Percentiles rank a stretch among this genome's conserved stretches.
These are phyloP conservation scores for Idaea biselata DNA, from an alignment of 2,888 invertebrate species.

Conservation along the genomic window DNA sequence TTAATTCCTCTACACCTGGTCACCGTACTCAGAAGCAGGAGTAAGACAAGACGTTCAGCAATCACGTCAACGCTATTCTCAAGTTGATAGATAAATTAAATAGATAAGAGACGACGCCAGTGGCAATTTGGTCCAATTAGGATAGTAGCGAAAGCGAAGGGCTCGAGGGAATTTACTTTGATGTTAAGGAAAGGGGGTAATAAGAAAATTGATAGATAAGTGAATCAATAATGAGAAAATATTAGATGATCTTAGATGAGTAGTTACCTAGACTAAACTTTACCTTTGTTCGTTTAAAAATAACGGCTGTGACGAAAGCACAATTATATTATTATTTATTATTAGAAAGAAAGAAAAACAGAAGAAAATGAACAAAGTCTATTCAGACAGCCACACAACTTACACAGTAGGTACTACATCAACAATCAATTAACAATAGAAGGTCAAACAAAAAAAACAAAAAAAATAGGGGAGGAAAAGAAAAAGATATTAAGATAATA, in stretches of 20 bases:
- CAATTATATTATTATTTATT: too few species aligned
- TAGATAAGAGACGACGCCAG: conserved; percentile 52
- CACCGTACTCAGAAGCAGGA: not conserved
- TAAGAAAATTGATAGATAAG: not conserved
- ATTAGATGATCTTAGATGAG: not conserved
- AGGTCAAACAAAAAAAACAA: too few species aligned
- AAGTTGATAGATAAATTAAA: conserved; percentile 60
- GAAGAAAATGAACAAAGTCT: too few species aligned
- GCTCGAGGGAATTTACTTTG: conserved; percentile 16
- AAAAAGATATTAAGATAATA: too few species aligned
- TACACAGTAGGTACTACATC: too few species aligned
- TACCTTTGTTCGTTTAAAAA: too few species aligned
- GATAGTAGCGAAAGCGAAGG: conserved; percentile 36
- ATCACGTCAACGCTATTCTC: conserved; percentile 45
- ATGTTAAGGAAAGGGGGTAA: not conserved
- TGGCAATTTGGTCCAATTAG: conserved; percentile 56
- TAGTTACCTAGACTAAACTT: not conserved
- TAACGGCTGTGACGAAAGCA: too few species aligned
- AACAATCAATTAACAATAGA: too few species aligned
- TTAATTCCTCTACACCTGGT: not conserved
- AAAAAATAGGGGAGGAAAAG: too few species aligned
- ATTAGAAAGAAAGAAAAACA: too few species aligned
- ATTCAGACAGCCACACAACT: too few species aligned
- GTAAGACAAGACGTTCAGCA: conserved; percentile 22
- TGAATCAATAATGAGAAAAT: not conserved